phyloP scores from a whole-genome alignment of 1,140 invertebrate genomes.

The Drosophila lacteicornis region DNA sequence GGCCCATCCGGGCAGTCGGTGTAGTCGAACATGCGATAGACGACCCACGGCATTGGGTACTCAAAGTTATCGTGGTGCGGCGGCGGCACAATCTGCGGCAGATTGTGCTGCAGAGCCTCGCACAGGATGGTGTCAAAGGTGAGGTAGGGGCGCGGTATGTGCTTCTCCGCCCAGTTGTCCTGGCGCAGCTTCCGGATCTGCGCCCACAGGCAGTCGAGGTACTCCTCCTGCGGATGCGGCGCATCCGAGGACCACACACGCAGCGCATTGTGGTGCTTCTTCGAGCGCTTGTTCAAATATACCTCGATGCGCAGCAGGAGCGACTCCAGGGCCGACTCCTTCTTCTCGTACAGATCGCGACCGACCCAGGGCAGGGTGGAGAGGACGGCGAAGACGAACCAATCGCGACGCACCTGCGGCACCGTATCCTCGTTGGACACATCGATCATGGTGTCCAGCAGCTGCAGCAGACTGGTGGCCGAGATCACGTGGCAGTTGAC shows the following conservation, averaged over 20 bases:
- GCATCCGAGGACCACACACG: conserved; percentile 96
- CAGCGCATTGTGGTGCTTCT: conserved; percentile 95
- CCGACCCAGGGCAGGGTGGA: conserved; percentile 98
- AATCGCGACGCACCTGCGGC: conserved; percentile 95
- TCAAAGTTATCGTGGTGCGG: conserved; percentile 95
- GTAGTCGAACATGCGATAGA: conserved; percentile 99
- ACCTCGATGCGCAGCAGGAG: conserved; percentile 96
- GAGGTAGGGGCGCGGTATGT: conserved; percentile 97
- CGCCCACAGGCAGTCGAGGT: conserved; percentile 98
- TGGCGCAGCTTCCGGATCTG: conserved; percentile 96
- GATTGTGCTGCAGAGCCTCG: conserved; percentile 97
- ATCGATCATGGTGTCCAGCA: conserved; percentile 97
- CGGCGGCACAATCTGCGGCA: conserved; percentile 94
- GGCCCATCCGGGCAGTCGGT: conserved; percentile 98
- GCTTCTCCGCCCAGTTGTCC: conserved; percentile 98
- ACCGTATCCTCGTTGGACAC: conserved; percentile 97
- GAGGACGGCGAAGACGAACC: conserved; percentile 98
- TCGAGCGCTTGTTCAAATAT: conserved; percentile 96
- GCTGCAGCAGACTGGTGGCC: conserved; percentile 94
- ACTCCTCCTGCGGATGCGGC: conserved; percentile 99
- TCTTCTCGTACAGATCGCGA: conserved; percentile 97
- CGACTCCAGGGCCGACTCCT: conserved; percentile 96
- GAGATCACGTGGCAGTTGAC: conserved; percentile 99
- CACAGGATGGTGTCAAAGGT: conserved; percentile 97
- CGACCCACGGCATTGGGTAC: conserved; percentile 96